Evolutionary conservation across 2,888 invertebrate species (phyloP).

Genomic region (Frankliniella intonsa): DNA sequence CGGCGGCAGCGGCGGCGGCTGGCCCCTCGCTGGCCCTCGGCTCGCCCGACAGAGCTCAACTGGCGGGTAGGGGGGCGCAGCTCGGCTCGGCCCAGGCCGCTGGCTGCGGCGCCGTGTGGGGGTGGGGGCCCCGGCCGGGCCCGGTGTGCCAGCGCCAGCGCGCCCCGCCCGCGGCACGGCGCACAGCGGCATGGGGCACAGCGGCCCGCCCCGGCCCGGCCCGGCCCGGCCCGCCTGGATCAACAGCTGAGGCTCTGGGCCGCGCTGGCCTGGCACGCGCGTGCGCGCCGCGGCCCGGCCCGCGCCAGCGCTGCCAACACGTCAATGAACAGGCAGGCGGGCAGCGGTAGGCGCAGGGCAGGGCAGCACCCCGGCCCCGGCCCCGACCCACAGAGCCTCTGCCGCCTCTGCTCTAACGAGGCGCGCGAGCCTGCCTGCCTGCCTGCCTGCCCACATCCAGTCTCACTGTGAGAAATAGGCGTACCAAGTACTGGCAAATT

Average conservation of each 20-base stretch:
- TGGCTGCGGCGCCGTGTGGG: not conserved
- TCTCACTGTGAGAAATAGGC: too few relatives aligned
- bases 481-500: too few relatives aligned
- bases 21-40: not conserved
- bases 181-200: not conserved
- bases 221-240: slow-evolving; percentile 6
- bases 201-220: not conserved
- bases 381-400: too few relatives aligned
- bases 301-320: not conserved
- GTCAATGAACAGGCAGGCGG: too few relatives aligned
- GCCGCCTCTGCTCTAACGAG: too few relatives aligned
- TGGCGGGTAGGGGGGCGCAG: not conserved
- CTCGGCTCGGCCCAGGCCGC: not conserved
- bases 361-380: too few relatives aligned
- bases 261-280: not conserved
- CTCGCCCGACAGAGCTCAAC: not conserved
- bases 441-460: too few relatives aligned
- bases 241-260: not conserved
- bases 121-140: not conserved
- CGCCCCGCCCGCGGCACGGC: not conserved
- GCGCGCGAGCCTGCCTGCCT: too few relatives aligned
- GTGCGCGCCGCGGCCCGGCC: not conserved
- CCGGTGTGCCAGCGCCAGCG: not conserved
- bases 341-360: too few relatives aligned
- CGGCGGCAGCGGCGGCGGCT: not conserved